These are phyloP conservation scores for Papilio demoleus DNA, from an alignment of 2,888 invertebrate genomes.

Conservation along the genomic window DNA sequence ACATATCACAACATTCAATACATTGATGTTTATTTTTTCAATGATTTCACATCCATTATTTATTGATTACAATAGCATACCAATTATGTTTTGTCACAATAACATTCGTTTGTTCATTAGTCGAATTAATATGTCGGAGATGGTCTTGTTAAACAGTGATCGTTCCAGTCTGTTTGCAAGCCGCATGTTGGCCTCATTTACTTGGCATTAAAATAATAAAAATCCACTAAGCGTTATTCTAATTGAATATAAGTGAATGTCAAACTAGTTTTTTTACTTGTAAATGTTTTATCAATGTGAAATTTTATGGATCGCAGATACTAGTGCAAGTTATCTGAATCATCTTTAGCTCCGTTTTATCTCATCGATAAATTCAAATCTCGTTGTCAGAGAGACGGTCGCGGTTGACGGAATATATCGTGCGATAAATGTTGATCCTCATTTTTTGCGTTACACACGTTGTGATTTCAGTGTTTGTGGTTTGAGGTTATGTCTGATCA, in stretches of 20 bases:
- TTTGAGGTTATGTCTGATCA: constrained; percentile 68
- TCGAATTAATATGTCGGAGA: constrained; percentile 20
- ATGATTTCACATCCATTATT: constrained; percentile 28
- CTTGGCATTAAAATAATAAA: constrained; percentile 54
- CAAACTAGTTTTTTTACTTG: constrained; percentile 12
- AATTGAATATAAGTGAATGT: constrained; percentile 27
- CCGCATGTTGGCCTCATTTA: constrained; percentile 62
- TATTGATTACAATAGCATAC: constrained; percentile 34
- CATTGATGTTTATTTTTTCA: constrained; percentile 30
- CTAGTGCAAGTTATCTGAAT: constrained; percentile 52
- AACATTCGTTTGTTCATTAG: constrained; percentile 16
- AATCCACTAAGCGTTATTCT: constrained; percentile 48
- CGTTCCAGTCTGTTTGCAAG: constrained; percentile 77
- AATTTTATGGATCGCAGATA: not conserved
- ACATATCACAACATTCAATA: constrained; percentile 4
- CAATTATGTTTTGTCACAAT: constrained; percentile 21
- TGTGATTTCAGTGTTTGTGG: constrained; percentile 54
- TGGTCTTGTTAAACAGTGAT: constrained; percentile 52
- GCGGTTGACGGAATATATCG: constrained; percentile 62
- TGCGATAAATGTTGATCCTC: constrained; percentile 47
- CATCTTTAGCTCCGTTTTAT: constrained; percentile 65
- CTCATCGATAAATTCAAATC: constrained; percentile 64
- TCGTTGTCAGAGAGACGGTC: constrained; percentile 58
- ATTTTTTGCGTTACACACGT: constrained; percentile 55
- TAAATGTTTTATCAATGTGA: constrained; percentile 9